Evolutionary conservation across 2,797 vertebrate species (phyloP).

Genomic region (Phrynocephalus guinanensis): DNA sequence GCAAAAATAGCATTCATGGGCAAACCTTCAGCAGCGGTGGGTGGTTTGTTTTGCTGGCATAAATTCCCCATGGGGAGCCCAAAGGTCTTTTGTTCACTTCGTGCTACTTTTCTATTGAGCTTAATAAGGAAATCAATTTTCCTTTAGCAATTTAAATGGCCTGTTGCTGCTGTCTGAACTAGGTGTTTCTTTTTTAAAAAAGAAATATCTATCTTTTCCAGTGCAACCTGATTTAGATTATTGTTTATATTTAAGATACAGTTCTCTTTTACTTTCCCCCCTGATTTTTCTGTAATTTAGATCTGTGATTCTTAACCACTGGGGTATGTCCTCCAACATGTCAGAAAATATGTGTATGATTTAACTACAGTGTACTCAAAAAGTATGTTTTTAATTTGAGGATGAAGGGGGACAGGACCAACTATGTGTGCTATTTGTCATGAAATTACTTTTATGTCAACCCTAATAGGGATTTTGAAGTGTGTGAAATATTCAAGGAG

Average conservation of each 20-base stretch:
- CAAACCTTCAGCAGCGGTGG: not conserved
- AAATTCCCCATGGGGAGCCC: fast-evolving
- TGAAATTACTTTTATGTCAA: too few species aligned
- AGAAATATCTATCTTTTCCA: not conserved
- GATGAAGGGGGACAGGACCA: too few species aligned
- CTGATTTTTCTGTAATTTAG: not conserved
- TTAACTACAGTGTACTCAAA: too few species aligned
- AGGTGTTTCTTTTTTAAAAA: constrained; percentile 20
- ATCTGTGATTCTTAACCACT: too few species aligned
- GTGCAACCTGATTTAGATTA: constrained; percentile 2
- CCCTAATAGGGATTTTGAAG: too few species aligned
- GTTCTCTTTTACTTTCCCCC: not conserved
- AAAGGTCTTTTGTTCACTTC: not conserved
- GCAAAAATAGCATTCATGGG: constrained; percentile 3
- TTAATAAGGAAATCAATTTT: not conserved
- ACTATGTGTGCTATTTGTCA: too few species aligned
- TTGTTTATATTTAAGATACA: constrained; percentile 1
- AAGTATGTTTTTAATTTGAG: too few species aligned
- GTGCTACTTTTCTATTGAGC: not conserved
- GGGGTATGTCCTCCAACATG: too few species aligned
- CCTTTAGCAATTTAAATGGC: constrained; percentile 9
- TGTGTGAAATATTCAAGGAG: too few species aligned
- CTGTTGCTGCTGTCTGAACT: not conserved
- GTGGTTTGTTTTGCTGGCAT: constrained; percentile 8
- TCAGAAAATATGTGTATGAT: too few species aligned